A percentile compares a stretch with the other conserved stretches of the same genome.
phyloP scores from a whole-genome alignment of 1,140 invertebrate species.

The Aphis craccivora region DNA sequence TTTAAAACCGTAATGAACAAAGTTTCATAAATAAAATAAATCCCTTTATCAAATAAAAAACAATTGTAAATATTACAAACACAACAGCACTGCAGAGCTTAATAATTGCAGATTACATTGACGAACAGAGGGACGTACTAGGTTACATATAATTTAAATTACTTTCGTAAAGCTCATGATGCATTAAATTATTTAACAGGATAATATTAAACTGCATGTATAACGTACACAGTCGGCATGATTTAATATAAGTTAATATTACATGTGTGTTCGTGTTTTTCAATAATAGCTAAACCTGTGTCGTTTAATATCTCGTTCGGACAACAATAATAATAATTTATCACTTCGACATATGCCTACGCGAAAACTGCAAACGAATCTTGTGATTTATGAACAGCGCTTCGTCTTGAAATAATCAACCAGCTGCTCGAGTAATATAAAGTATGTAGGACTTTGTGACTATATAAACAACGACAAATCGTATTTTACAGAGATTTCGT shows the following conservation, averaged over 20 bases:
- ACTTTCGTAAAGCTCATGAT: not conserved
- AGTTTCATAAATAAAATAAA: not conserved
- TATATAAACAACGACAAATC: constrained; percentile 44
- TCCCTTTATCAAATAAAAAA: not conserved
- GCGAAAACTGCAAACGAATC: not conserved
- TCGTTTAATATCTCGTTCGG: not conserved
- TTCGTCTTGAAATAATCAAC: not conserved
- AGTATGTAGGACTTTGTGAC: not conserved
- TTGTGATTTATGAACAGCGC: not conserved
- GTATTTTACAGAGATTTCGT: constrained; percentile 34
- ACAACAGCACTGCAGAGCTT: not conserved
- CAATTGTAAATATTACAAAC: not conserved
- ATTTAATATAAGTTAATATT: not conserved
- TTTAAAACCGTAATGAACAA: constrained; percentile 3
- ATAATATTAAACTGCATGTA: not conserved
- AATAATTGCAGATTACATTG: not conserved
- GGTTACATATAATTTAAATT: not conserved
- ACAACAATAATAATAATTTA: constrained; percentile 1
- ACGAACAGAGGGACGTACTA: not conserved
- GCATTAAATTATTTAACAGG: not conserved
- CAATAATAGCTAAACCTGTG: not conserved
- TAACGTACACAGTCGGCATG: not conserved
- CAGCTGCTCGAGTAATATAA: not conserved
- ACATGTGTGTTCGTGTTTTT: not conserved
- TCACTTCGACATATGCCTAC: not conserved